A percentile compares a stretch with the other conserved stretches of the same genome.
These are phyloP conservation scores for Lepus townsendii DNA, from an alignment of 2,797 vertebrate genomes.

Conservation along the genomic window DNA sequence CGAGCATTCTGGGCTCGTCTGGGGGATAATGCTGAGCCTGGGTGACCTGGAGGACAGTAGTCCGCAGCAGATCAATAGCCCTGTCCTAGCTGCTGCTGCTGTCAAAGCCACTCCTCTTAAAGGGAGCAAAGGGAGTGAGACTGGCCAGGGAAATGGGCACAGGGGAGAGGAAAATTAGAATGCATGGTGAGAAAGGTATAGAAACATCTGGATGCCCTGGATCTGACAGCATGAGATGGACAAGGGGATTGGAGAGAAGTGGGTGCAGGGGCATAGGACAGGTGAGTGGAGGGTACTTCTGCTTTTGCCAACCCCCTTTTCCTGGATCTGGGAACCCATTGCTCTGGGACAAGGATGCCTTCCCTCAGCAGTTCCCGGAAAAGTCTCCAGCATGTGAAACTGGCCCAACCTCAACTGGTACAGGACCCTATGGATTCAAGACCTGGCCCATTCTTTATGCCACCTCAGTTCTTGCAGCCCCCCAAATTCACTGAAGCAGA, in stretches of 20 bases:
- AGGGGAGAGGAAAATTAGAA: background rate
- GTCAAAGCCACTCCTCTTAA: background rate
- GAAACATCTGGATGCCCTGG: background rate
- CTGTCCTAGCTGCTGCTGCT: background rate
- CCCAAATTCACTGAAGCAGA: background rate
- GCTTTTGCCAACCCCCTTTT: background rate
- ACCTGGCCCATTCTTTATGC: background rate
- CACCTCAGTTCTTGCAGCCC: background rate
- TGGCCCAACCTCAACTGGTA: background rate
- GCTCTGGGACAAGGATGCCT: background rate
- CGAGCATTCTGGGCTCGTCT: background rate
- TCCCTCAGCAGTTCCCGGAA: background rate
- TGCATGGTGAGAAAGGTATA: background rate
- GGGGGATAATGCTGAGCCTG: background rate
- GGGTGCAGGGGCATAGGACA: background rate
- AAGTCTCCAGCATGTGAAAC: background rate
- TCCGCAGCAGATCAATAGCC: background rate
- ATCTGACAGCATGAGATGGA: background rate
- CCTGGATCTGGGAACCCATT: background rate
- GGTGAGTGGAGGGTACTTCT: background rate
- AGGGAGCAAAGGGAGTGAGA: background rate
- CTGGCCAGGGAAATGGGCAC: no score
- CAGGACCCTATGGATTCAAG: background rate
- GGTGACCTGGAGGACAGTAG: background rate
- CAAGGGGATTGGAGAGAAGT: background rate